A percentile compares a stretch with the other conserved stretches of the same genome.
Conservation (phyloP, 1,140 invertebrate species). For the Conus ventricosus region DNA sequence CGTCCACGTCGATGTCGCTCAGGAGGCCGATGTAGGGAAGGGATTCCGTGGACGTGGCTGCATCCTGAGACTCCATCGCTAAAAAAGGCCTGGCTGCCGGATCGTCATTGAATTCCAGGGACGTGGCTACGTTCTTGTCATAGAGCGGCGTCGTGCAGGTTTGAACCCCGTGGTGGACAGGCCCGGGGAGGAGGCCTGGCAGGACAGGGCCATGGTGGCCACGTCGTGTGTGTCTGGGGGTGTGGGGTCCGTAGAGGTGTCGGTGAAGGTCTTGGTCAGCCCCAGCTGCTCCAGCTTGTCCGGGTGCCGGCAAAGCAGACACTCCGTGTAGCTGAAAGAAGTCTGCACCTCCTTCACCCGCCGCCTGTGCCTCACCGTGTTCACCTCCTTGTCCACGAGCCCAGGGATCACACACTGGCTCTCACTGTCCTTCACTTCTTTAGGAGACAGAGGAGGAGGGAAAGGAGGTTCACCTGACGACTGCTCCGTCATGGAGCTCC, state of each 20-base stretch:
- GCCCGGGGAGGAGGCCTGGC: conserved; percentile 39
- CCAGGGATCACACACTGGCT: conserved; percentile 14
- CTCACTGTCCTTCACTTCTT: conserved; percentile 21
- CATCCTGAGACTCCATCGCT: conserved; percentile 53
- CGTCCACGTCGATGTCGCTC: conserved; percentile 68
- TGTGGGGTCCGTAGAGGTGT: conserved; percentile 48
- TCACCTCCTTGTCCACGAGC: conserved; percentile 15
- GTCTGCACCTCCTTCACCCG: conserved; percentile 42
- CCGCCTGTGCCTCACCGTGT: conserved; percentile 25
- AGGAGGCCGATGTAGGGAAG: conserved; percentile 68
- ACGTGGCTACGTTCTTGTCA: conserved; percentile 63
- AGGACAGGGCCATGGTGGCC: conserved; percentile 64
- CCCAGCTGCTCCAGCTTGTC: conserved; percentile 10
- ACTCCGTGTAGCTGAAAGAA: conserved; percentile 26
- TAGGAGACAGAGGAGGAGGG: neutral
- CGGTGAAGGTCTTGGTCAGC: conserved; percentile 28
- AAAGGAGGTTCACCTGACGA: neutral
- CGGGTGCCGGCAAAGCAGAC: conserved; percentile 40
- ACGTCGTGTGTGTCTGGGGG: conserved; percentile 54
- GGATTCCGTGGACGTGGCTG: conserved; percentile 68
- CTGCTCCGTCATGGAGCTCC: neutral
- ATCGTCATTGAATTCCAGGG: conserved; percentile 49
- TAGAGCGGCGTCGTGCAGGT: conserved; percentile 51
- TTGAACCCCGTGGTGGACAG: conserved; percentile 52
- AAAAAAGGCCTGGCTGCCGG: conserved; percentile 36